These are phyloP conservation scores for Nematolebias whitei DNA, from an alignment of 2,113 vertebrate genomes.

Conservation along the genomic window DNA sequence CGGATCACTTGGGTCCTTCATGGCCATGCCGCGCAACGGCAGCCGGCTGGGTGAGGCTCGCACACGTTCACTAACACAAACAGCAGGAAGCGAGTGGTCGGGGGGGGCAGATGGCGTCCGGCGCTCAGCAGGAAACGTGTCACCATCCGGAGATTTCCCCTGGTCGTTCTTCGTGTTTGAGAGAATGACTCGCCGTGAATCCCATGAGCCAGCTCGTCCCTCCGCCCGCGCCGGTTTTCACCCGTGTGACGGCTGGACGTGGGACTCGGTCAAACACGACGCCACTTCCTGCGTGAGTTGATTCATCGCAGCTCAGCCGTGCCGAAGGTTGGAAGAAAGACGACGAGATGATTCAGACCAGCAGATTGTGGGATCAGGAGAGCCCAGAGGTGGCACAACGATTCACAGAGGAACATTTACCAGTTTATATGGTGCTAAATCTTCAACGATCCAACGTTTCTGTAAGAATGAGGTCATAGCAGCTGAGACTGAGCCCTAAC, in stretches of 20 bases:
- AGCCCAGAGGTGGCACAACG: conserved; percentile 21
- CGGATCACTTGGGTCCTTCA: conserved; percentile 92
- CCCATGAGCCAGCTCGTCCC: conserved; percentile 2
- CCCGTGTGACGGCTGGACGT: conserved; percentile 26
- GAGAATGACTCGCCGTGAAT: not conserved
- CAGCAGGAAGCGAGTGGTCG: conserved; percentile 55
- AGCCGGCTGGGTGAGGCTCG: conserved; percentile 89
- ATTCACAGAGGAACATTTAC: conserved; percentile 21
- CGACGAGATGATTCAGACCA: no score
- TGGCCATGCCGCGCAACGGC: conserved; percentile 94
- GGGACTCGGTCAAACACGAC: conserved; percentile 36
- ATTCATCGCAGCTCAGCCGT: conserved; percentile 35
- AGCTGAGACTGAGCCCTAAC: no score
- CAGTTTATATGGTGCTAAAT: not conserved
- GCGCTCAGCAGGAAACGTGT: conserved; percentile 70
- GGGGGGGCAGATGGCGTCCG: conserved; percentile 61
- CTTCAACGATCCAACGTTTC: not conserved
- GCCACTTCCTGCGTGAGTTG: conserved; percentile 21
- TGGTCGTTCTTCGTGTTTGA: conserved; percentile 18
- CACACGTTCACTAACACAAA: not conserved
- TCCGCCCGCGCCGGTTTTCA: conserved; percentile 19
- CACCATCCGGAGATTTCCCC: conserved; percentile 47
- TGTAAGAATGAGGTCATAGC: no score
- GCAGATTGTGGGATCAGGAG: conserved; percentile 11
- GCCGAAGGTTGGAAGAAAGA: no score